These are phyloP conservation scores for Psophia crepitans DNA, from an alignment of 2,113 vertebrate genomes.

Conservation along the genomic window DNA sequence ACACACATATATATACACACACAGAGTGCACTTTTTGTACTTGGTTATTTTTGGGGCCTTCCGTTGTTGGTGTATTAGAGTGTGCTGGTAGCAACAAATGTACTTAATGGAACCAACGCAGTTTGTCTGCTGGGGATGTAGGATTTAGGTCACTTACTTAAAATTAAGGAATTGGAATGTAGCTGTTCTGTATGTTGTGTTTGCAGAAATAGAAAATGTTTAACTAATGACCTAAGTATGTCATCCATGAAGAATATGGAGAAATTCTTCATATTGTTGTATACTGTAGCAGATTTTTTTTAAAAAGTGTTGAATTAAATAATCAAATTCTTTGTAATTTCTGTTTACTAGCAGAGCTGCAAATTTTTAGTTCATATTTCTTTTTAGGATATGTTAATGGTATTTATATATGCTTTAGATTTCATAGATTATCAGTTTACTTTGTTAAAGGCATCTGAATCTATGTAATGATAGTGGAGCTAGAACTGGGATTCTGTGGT, in stretches of 20 bases:
- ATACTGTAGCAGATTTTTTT: not conserved
- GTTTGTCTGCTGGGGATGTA: not conserved
- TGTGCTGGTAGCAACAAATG: not conserved
- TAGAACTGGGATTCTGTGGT: not conserved
- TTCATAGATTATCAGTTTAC: not conserved
- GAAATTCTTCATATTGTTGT: constrained; percentile 1
- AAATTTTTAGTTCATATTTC: not conserved
- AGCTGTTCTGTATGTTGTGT: not conserved
- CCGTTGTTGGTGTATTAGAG: not conserved
- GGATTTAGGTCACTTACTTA: not conserved
- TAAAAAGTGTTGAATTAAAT: not conserved
- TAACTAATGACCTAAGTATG: constrained; percentile 28
- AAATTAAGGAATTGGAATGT: constrained; percentile 40
- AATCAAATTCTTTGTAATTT: not conserved
- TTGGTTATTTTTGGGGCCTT: not conserved
- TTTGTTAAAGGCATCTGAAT: not conserved
- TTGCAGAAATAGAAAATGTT: constrained; percentile 57
- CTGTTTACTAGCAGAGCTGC: not conserved
- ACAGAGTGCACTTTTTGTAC: accelerated
- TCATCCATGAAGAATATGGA: constrained; percentile 6
- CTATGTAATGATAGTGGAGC: not conserved
- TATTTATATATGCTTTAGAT: not conserved
- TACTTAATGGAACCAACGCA: not conserved
- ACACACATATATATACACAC: too few species aligned
- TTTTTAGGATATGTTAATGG: not conserved